Percentiles rank a stretch among this genome's conserved stretches.
phyloP scores from a whole-genome alignment of 53 echinoderm and acorn worm species.

The Actinopyga echinites region DNA sequence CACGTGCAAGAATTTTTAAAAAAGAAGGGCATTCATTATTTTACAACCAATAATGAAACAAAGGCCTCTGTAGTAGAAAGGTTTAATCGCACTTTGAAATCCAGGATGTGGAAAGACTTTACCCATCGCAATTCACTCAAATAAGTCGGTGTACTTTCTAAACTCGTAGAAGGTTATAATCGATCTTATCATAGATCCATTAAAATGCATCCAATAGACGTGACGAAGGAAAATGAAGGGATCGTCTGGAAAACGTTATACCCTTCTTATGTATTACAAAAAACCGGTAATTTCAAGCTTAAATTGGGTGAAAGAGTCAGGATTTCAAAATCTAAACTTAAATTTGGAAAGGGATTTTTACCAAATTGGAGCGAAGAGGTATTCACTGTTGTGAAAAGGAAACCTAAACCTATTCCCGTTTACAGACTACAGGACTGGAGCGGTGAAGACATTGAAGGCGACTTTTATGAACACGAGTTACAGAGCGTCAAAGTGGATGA shows the following conservation, averaged over 20 bases:
- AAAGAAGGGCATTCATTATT: constrained; percentile 53
- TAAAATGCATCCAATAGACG: constrained; percentile 55
- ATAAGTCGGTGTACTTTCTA: constrained; percentile 14
- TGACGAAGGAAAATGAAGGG: constrained; percentile 58
- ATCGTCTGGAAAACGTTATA: constrained; percentile 45
- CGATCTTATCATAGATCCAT: constrained; percentile 53
- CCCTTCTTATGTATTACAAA: not conserved
- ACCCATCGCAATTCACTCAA: constrained; percentile 35
- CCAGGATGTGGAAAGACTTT: constrained; percentile 51
- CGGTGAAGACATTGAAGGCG: constrained; percentile 18
- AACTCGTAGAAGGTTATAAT: constrained; percentile 45
- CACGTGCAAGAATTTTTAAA: constrained; percentile 51
- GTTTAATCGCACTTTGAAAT: constrained; percentile 64
- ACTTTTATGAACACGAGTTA: constrained; percentile 45
- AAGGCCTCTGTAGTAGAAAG: constrained; percentile 67
- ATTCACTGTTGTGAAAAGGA: constrained; percentile 15
- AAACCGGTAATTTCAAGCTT: not conserved
- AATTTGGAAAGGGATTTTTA: constrained; percentile 45
- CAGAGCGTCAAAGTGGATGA: constrained; percentile 14
- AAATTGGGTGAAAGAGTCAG: constrained; percentile 28
- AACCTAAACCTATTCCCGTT: constrained; percentile 19
- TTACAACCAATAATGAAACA: constrained; percentile 66
- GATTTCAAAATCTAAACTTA: not conserved
- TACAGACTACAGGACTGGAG: constrained; percentile 35
- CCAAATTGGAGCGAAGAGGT: constrained; percentile 55